Percentiles rank a stretch among this genome's conserved stretches.
Evolutionary conservation across 2,113 vertebrate species (phyloP).

Genomic region (Alethe castanea): DNA sequence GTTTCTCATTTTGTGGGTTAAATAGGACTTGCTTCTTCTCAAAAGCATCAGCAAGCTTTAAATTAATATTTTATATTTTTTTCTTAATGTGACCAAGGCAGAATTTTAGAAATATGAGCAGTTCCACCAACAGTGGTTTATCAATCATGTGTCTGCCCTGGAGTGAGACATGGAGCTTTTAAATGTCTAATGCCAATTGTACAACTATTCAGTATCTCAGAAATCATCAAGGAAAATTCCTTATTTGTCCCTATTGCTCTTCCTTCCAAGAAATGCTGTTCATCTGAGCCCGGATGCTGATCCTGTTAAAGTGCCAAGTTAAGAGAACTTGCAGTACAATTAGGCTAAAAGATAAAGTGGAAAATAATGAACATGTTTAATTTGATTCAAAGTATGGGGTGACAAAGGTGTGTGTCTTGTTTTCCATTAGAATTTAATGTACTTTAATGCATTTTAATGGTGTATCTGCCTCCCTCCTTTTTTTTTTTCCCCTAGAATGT

Average conservation of each 20-base stretch:
- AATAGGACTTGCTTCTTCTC: neutral
- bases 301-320: neutral
- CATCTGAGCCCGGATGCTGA: neutral
- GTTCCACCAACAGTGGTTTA: neutral
- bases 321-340: neutral
- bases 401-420: neutral
- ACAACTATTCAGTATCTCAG: neutral
- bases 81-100: neutral
- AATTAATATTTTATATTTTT: neutral
- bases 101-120: neutral
- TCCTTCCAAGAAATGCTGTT: neutral
- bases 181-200: neutral
- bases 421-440: neutral
- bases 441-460: neutral
- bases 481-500: neutral
- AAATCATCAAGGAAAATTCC: neutral
- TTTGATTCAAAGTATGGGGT: neutral
- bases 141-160: rapidly evolving
- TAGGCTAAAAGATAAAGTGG: neutral
- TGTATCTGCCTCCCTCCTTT: rapidly evolving
- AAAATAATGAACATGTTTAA: neutral
- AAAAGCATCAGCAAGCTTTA: neutral
- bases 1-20: neutral
- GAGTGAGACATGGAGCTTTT: neutral
- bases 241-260: neutral